Conservation (phyloP, 2,888 invertebrate species). For the Agrotis puta region DNA sequence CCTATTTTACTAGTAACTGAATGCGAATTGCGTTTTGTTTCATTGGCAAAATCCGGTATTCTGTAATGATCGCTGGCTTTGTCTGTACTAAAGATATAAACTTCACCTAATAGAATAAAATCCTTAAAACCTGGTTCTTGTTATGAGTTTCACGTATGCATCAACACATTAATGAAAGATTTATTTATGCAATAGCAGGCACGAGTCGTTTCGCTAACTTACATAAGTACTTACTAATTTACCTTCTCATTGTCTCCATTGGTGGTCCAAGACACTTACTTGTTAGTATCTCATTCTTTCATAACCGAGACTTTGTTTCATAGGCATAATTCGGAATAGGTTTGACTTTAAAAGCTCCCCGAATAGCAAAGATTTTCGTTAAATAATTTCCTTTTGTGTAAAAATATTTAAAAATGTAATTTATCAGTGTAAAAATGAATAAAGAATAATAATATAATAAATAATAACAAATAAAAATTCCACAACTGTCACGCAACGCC, state of each 20-base stretch:
- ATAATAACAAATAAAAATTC: too few species aligned
- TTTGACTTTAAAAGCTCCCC: too few species aligned
- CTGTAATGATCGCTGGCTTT: neutral
- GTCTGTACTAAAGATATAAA: neutral
- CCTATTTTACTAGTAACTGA: too few species aligned
- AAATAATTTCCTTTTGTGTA: too few species aligned
- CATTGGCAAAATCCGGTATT: too few species aligned
- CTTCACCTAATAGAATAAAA: conserved; percentile 11
- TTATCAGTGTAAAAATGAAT: too few species aligned
- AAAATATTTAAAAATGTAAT: too few species aligned
- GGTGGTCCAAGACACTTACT: conserved; percentile 38
- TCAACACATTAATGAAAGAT: conserved; percentile 22
- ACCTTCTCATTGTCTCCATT: conserved; percentile 38
- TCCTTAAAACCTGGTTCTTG: conserved; percentile 15
- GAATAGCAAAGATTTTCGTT: too few species aligned
- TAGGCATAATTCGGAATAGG: neutral
- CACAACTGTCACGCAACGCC: too few species aligned
- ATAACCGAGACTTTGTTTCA: neutral
- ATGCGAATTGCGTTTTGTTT: too few species aligned
- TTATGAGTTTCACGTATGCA: conserved; percentile 16
- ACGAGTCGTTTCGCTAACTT: conserved; percentile 52
- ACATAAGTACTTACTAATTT: conserved; percentile 18
- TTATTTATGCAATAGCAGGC: conserved; percentile 72
- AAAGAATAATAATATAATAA: too few species aligned
- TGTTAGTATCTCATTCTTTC: neutral